Conservation (phyloP, 2,888 invertebrate species). For the Agapetus fuscipes region DNA sequence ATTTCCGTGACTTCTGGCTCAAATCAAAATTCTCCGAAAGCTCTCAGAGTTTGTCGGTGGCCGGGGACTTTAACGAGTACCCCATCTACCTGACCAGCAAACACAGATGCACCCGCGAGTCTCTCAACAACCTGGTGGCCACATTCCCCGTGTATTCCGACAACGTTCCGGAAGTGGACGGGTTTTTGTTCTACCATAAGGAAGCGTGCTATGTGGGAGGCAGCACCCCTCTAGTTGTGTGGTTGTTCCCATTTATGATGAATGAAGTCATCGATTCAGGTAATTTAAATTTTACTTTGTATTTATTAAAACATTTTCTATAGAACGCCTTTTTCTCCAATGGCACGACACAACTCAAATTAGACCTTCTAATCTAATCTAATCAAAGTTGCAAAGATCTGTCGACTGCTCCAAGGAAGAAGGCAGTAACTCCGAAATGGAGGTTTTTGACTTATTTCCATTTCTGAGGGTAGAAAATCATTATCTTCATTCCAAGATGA, state of each 20-base stretch:
- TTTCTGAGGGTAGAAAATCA: too few species aligned
- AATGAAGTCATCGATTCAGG: conserved; percentile 58
- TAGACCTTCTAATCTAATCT: too few species aligned
- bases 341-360: too few species aligned
- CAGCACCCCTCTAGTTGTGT: conserved; percentile 78
- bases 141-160: conserved; percentile 32
- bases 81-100: conserved; percentile 42
- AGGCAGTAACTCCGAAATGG: too few species aligned
- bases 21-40: conserved; percentile 60
- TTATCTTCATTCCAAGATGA: too few species aligned
- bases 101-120: conserved; percentile 35
- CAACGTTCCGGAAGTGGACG: conserved; percentile 57
- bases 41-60: conserved; percentile 32
- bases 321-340: too few species aligned
- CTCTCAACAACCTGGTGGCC: conserved; percentile 39
- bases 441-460: too few species aligned
- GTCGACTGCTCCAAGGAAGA: too few species aligned
- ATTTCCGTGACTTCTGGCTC: conserved; percentile 81
- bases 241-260: conserved; percentile 87
- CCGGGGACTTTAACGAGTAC: conserved; percentile 32
- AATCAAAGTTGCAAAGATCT: too few species aligned
- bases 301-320: too few species aligned
- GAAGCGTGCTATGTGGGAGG: conserved; percentile 69
- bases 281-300: conserved; percentile 23
- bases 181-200: conserved; percentile 86